Base-by-base conservation (phyloP, 2,797 vertebrate species). In the Pelochelys cantorii region DNA sequence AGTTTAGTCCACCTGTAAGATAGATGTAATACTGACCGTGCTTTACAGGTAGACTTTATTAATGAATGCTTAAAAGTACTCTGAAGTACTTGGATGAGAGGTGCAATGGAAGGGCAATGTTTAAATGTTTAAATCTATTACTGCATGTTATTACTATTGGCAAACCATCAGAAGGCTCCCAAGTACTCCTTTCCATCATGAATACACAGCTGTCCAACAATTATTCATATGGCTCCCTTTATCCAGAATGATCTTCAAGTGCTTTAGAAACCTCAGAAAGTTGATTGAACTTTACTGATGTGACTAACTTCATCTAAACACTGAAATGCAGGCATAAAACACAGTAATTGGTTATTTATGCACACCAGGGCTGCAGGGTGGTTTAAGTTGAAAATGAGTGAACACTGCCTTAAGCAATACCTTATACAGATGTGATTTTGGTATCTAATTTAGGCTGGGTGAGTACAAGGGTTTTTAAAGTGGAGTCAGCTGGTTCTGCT, bases 281-380 rank as follows among this genome's bases (percentile, higher is more conserved):
- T 23, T 84, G 79, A 83, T 7, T 59, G 54, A 29, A 3, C n/a
- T 77, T 18, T 79, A 88, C 5, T 79, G 22, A 22, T 83, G 82
- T 79, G 17, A 71, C 84, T 62, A 55, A n/a, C 60, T 81, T 90
- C 82, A 89, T 91, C 7, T 11, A 83, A 90, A 88, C 5, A 4
- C 34, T 84, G 85, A 85, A 91, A 87, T 84, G 23, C 27, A 77
- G 74, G 84, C 62, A 31, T 83, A 68, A 83, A 88, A 83, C 31
- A 60, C 20, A 5, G 0, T 79, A 3, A 25, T 84, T 89, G 37
- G 4, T 52, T 79, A 90, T 85, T n/a, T 5, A 68, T 81, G 42
- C 23, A 54, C 74, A 83, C 29, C 3, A 52, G 75, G 81, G 68
- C 14, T 83, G 7, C 34, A 90, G 48, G 75, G 17, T 82, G 53